Evolutionary conservation across 2,113 vertebrate genomes (phyloP).

Genomic region (Chaetodon trifascialis): DNA sequence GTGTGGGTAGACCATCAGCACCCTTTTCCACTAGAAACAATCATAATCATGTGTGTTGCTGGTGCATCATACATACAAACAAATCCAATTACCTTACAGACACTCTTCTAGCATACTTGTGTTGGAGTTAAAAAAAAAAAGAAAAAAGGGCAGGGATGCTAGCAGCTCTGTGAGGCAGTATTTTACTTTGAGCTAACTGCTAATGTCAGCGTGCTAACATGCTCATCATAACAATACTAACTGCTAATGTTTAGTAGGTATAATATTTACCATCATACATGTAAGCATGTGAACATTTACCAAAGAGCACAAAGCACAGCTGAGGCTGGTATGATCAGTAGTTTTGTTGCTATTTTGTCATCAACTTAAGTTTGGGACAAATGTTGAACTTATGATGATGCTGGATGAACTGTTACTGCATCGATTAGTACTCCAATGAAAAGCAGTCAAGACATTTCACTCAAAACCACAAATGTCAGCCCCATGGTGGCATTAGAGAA

Average conservation of each 20-base stretch:
- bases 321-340: neutral
- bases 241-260: too few species aligned
- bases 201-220: too few species aligned
- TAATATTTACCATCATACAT: too few species aligned
- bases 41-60: neutral
- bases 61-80: neutral
- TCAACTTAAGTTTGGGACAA: neutral
- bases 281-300: neutral
- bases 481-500: neutral
- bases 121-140: neutral
- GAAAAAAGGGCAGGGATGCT: neutral
- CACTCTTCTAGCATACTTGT: neutral
- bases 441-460: neutral
- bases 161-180: neutral
- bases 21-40: slow-evolving; percentile 4
- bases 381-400: neutral
- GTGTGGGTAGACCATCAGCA: neutral
- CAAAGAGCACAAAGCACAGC: neutral
- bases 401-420: neutral
- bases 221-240: too few species aligned
- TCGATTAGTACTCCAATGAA: neutral
- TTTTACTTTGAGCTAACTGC: too few species aligned
- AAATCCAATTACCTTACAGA: neutral
- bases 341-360: neutral
- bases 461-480: slow-evolving; percentile 5